A percentile compares a stretch with the other conserved stretches of the same genome.
Conservation (phyloP, 30 jellyfish, hydroid and myxozoan genomes). For the Aurelia aurita region DNA sequence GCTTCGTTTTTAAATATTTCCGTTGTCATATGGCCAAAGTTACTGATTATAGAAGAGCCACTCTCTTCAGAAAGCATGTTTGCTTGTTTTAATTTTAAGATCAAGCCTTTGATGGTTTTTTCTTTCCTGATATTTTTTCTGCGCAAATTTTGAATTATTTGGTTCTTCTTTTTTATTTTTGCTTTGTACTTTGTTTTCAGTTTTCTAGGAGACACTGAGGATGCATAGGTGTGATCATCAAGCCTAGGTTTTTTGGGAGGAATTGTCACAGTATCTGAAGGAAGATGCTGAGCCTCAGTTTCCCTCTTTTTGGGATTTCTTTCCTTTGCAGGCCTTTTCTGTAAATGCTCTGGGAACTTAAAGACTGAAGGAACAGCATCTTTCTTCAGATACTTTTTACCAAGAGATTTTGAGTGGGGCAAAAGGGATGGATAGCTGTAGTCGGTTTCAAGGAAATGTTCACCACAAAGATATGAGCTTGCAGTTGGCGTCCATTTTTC, state of each 20-base stretch:
- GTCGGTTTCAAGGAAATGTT: slow-evolving; percentile 5
- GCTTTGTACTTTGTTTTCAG: background rate
- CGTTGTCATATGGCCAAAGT: slow-evolving; percentile 8
- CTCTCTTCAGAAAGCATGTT: background rate
- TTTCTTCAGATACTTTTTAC: slow-evolving; percentile 26
- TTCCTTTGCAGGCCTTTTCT: background rate
- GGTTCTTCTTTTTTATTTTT: background rate
- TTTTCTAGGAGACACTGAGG: slow-evolving; percentile 9
- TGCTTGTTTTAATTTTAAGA: background rate
- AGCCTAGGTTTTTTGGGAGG: background rate
- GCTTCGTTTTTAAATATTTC: background rate
- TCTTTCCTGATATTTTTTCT: background rate
- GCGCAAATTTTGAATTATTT: background rate
- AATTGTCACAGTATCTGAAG: background rate
- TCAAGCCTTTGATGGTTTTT: slow-evolving; percentile 6
- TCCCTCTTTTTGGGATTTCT: slow-evolving; percentile 26
- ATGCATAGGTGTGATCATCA: slow-evolving; percentile 8
- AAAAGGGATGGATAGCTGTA: background rate
- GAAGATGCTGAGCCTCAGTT: background rate
- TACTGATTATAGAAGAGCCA: background rate
- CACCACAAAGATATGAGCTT: background rate
- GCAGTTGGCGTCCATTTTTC: slow-evolving; percentile 23
- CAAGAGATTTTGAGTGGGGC: slow-evolving; percentile 1
- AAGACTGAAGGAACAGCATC: slow-evolving; percentile 63
- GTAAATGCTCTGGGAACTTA: slow-evolving; percentile 38